Evolutionary conservation across 2,797 vertebrate species (phyloP).

Genomic region (Tamandua tetradactyla): DNA sequence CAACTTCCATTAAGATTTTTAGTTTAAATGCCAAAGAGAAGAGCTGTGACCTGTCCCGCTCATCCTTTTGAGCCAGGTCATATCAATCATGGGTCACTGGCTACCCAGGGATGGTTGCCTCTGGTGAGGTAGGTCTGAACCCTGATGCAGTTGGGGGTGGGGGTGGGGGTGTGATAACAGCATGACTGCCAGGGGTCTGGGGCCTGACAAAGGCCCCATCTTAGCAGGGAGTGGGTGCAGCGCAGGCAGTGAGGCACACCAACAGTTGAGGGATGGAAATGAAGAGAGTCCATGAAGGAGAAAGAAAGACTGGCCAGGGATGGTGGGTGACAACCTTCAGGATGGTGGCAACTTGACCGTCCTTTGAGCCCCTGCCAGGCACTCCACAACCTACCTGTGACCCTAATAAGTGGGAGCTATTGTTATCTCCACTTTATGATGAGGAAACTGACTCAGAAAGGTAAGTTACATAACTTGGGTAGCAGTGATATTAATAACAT

Average conservation of each 20-base stretch:
- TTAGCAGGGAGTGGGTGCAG: not conserved
- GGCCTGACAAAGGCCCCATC: not conserved
- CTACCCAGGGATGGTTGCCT: not conserved
- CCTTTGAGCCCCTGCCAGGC: not conserved
- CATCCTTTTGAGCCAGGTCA: not conserved
- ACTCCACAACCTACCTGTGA: not conserved
- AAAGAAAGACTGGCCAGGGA: not conserved
- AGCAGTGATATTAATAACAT: not conserved
- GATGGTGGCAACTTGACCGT: fast-evolving
- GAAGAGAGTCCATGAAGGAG: not conserved
- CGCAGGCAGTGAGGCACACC: not conserved
- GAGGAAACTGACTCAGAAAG: not conserved
- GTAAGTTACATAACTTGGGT: not conserved
- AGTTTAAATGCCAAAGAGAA: slow-evolving; percentile 1
- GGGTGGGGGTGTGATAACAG: too few species aligned
- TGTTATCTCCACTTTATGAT: not conserved
- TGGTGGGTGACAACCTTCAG: fast-evolving
- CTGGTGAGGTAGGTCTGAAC: not conserved
- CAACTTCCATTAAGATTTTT: not conserved
- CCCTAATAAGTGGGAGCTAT: not conserved
- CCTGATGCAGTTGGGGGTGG: fast-evolving
- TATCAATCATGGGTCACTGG: not conserved
- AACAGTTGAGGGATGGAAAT: not conserved
- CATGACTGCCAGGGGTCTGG: not conserved
- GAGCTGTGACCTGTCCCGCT: not conserved